These are phyloP conservation scores for Dendrocincla fuliginosa DNA, from an alignment of 2,797 vertebrate genomes.

Conservation along the genomic window DNA sequence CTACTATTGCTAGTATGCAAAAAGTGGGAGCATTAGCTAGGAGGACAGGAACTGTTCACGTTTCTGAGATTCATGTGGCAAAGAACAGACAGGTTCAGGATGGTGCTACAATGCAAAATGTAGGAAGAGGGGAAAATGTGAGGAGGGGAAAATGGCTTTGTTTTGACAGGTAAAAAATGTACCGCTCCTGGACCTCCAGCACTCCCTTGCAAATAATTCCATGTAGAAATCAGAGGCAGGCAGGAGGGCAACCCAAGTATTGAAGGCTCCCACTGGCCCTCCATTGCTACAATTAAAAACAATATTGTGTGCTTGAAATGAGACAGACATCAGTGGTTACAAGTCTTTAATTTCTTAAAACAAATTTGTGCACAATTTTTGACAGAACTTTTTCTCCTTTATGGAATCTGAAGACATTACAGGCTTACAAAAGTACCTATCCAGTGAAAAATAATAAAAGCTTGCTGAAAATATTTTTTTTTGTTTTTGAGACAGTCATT, in stretches of 20 bases:
- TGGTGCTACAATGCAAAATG: neutral
- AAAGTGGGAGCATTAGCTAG: neutral
- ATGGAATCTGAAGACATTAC: neutral
- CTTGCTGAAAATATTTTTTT: neutral
- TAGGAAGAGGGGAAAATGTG: neutral
- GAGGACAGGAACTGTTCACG: neutral
- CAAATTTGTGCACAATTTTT: neutral
- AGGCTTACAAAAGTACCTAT: neutral
- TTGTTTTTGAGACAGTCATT: neutral
- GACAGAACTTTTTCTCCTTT: neutral
- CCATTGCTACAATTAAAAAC: neutral
- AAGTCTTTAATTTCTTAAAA: neutral
- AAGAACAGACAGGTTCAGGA: neutral
- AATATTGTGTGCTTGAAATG: neutral
- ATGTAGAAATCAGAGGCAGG: neutral
- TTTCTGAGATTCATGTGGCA: neutral
- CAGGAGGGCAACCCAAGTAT: neutral
- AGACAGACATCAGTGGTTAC: neutral
- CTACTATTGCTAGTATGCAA: neutral
- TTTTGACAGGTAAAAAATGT: neutral
- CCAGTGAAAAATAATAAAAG: neutral
- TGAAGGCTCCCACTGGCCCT: neutral
- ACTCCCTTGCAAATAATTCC: neutral
- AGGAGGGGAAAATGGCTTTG: neutral
- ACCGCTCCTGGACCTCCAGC: neutral